Evolutionary conservation across 92 coral and sea anemone genomes (phyloP), one percentile per base, ranked within the genome.

Genomic region (Zoanthus sansibaricus): DNA sequence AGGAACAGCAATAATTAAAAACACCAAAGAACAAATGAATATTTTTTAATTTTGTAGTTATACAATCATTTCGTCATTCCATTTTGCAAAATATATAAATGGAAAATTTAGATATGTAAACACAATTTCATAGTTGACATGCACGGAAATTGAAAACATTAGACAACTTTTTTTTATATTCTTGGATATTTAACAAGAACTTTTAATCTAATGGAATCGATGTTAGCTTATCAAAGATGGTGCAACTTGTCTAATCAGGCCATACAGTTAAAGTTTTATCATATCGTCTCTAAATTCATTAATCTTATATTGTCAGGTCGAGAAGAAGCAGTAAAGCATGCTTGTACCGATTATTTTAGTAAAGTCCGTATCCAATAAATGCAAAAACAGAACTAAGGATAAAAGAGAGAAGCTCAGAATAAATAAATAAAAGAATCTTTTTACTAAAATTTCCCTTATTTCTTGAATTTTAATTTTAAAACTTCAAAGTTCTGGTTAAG

Each of bases 71-170:
- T 14, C 42, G 66, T 6, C 12, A 18, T 64, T n/a, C 32, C 18
- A 25, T 33, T 44, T 80, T 52, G 62, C 75, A 25, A 58, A 44
- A 62, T 55, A 45, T 64, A 64, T 80, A 46, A 45, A 80, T 30
- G 14, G 25, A 46, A 80, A 62, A 46, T 5, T 79, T 6, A 9
- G 45, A 12, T 45, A 62, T 62, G 25, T 14, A 64, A 20, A 20
- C 18, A 15, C n/a, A 45, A 80, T 17, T 30, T 37, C 4, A 37
- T 47, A 11, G 45, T 62, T 62, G 58, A 62, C 85, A 31, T 21
- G 62, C 32, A 67, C 20, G 47, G n/a, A 59, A 78, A 59, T 46
- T 9, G 30, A 16, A 30, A 76, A 25, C 6, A 25, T 21, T 76
- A 13, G 52, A 51, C 9, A 31, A 51, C 46, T 69, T 76, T 14